Conservation (phyloP, 1,140 invertebrate species). For the Kradibia gibbosae region DNA sequence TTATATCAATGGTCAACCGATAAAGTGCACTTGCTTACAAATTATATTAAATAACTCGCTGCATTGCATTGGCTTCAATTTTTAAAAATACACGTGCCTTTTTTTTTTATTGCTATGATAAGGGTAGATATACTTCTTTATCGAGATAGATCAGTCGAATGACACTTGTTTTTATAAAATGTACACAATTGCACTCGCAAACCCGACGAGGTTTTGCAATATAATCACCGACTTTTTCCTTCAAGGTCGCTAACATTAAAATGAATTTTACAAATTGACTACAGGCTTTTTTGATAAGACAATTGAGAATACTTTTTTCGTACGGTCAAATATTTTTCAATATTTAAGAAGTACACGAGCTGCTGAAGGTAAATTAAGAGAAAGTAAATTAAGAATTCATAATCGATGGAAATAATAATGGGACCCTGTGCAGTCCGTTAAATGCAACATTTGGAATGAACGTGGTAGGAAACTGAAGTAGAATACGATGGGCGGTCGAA, state of each 20-base stretch:
- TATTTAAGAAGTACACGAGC: not conserved
- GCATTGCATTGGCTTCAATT: constrained; percentile 32
- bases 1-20: constrained; percentile 6
- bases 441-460: constrained; percentile 45
- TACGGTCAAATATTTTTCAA: not conserved
- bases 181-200: constrained; percentile 45
- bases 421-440: constrained; percentile 12
- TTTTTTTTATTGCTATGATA: constrained; percentile 31
- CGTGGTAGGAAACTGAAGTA: constrained; percentile 29
- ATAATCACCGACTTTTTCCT: constrained; percentile 24
- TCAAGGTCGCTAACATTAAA: not conserved
- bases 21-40: constrained; percentile 34
- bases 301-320: not conserved
- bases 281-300: not conserved
- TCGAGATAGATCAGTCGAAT: constrained; percentile 17
- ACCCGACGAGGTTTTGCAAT: constrained; percentile 16
- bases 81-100: constrained; percentile 32
- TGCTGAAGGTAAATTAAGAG: too few species aligned
- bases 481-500: constrained; percentile 24
- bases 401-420: not conserved
- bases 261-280: not conserved
- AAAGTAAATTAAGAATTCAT: not conserved
- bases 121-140: constrained; percentile 32
- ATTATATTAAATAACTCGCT: constrained; percentile 38
- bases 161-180: constrained; percentile 22